Evolutionary conservation across 2,888 invertebrate genomes (phyloP), one percentile per base, ranked within the genome.

Genomic region (Hypercompe scribonia): DNA sequence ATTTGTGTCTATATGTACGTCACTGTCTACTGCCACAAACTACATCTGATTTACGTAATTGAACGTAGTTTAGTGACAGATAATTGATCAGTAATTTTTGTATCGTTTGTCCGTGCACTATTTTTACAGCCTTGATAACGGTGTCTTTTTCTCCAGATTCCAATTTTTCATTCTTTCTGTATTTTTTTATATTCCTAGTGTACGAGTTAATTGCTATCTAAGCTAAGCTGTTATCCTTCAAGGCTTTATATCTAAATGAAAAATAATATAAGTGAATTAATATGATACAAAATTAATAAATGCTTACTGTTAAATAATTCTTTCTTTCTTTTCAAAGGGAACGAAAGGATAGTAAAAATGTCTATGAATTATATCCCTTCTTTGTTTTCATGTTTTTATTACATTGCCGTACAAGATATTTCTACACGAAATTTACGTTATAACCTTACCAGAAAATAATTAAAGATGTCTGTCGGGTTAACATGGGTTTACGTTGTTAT

Each of bases 401-500:
- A 61, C 31, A 31, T 61, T 61, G 7, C 61, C 31, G 28, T 31
- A 31, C 18, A 61, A 31, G 18, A 61, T 18, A 31, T 18, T 61
- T 61, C 31, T 61, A 21, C 0, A 1, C 10, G 39, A 31, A 66
- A 66, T 42, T 31, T 31, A 66, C 31, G 42, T 39, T 28, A 69
- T 31, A 42, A 58, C 39, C 5, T 31, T 31, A 13, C 3, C 31
- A 39, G 39, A 61, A 46, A 70, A n/a, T 65, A 71, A 71, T 71
- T 31, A 54, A 50, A 50, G n/a, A 24, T 66, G 39, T 71, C 39
- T 39, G 58, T 58, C n/a, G 39, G 15, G 65, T 66, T 65, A 58
- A 66, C 33, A 58, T 31, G 39, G 65, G 71, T 66, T 39, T 34
- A 65, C 24, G 28, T 64, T 70, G 71, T 71, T 71, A 71, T 58